These are phyloP conservation scores for Danio jaintianensis DNA, from an alignment of 2,797 vertebrate genomes.

Conservation along the genomic window DNA sequence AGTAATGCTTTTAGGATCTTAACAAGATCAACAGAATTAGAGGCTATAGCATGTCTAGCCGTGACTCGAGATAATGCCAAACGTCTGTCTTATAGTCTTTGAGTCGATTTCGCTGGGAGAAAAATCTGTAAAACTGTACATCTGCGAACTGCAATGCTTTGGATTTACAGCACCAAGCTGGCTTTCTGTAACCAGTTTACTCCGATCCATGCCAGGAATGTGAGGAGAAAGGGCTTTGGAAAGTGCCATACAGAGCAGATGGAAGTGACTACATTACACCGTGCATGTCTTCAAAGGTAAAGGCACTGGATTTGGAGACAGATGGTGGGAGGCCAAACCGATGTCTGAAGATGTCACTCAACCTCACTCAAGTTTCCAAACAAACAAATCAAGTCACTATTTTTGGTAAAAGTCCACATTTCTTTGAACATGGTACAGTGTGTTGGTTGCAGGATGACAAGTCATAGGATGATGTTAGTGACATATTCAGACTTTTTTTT, in stretches of 20 bases:
- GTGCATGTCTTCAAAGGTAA: conserved; percentile 59
- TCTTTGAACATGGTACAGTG: background rate
- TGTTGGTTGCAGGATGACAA: background rate
- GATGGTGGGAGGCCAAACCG: conserved; percentile 46
- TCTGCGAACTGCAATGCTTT: conserved; percentile 39
- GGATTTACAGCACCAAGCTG: conserved; percentile 25
- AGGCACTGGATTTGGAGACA: conserved; percentile 62
- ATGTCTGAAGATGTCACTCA: conserved; percentile 49
- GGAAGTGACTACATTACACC: conserved; percentile 56
- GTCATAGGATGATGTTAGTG: background rate
- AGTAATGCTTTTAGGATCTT: conserved; percentile 26
- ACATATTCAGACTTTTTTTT: background rate
- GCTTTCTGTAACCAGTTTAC: conserved; percentile 47
- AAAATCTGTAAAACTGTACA: conserved; percentile 49
- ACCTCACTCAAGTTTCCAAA: conserved; percentile 8
- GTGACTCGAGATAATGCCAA: conserved; percentile 30
- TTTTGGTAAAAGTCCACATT: background rate
- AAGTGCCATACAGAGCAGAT: conserved; percentile 40
- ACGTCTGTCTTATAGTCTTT: conserved; percentile 28
- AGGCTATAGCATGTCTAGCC: conserved; percentile 41
- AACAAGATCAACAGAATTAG: conserved; percentile 44
- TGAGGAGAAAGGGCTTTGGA: conserved; percentile 33
- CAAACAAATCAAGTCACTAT: background rate
- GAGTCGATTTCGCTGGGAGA: conserved; percentile 25
- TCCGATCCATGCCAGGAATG: conserved; percentile 51